Evolutionary conservation across 1,140 invertebrate species (phyloP).

Genomic region (Drosophila nasuta): DNA sequence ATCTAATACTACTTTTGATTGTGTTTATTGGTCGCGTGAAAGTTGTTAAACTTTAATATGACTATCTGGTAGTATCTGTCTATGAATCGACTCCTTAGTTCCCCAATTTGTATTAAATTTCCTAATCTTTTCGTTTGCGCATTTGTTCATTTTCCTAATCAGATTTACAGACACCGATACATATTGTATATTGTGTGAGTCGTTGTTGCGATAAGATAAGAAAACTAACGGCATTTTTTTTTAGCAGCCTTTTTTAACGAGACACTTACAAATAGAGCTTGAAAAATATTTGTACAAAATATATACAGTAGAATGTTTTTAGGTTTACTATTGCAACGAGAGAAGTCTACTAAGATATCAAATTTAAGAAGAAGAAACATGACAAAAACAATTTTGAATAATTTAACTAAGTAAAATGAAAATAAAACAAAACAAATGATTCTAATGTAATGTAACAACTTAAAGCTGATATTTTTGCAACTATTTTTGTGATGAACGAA

Average conservation of each 20-base stretch:
- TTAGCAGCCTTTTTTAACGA: neutral
- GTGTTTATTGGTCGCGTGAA: neutral
- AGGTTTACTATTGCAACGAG: too few species aligned
- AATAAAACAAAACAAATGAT: too few species aligned
- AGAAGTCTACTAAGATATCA: too few species aligned
- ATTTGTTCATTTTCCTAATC: neutral
- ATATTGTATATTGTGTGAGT: neutral
- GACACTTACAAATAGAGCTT: conserved; percentile 18
- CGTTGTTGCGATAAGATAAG: conserved; percentile 19
- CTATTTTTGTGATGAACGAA: too few species aligned
- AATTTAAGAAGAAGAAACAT: too few species aligned
- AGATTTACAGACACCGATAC: neutral
- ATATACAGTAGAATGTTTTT: too few species aligned
- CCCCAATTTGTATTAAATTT: too few species aligned
- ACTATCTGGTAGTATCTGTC: neutral
- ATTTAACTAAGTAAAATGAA: too few species aligned
- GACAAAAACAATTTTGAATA: too few species aligned
- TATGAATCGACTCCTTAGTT: conserved; percentile 18
- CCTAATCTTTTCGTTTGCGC: neutral
- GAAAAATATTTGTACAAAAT: conserved; percentile 23
- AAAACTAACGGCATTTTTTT: conserved; percentile 2
- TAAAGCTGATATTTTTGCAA: too few species aligned
- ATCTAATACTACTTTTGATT: neutral
- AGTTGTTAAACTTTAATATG: conserved; percentile 2
- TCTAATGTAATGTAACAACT: too few species aligned